Evolutionary conservation across 2,888 invertebrate genomes (phyloP), one percentile per base, ranked within the genome.

Genomic region (Eulithis prunata): DNA sequence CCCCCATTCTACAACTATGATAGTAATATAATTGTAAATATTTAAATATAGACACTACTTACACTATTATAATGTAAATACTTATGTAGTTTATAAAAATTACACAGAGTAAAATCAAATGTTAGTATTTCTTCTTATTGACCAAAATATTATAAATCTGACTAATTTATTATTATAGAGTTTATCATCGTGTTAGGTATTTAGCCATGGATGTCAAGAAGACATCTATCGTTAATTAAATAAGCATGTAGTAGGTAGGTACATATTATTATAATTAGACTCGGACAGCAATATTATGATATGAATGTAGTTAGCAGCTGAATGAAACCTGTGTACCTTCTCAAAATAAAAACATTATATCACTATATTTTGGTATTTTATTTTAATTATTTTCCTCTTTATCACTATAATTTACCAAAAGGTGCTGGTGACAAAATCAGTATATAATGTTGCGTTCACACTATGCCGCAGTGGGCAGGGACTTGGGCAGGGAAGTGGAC

Each of bases 261-360:
- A 41, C 38, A 41, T 43, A 32, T 45, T 32, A 11, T 49, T 45
- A 36, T 46, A 45, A 60, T 46, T 14, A 45, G 38, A 54, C 46
- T 60, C 13, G 6, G 46, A 47, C 53, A 47, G 61, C 53, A 54
- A 32, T 54, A 54, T 47, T 10, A 10, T 10, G n/a, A n/a, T 13
- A 45, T 8, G 28, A 62, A 51, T 62, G 56, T 62, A 62, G 55
- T 10, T 55, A 56, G n/a, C 36, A 62, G n/a, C 45, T 28, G 56
- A 56, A 28, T 43, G 56, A 56, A 28, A 45, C 21, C n/a, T 45
- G 45, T 56, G 45, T 56, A 45, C 14, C n/a, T 14, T 45, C 10
- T 21, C 49, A 51, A 62, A 56, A 56, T 56, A 43, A 56, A 62
- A 49, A 43, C 47, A 21, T 36, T 8, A 43, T 56, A 51, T 62